Conservation (phyloP, 2,888 invertebrate species). For the Rhodophaea formosa region DNA sequence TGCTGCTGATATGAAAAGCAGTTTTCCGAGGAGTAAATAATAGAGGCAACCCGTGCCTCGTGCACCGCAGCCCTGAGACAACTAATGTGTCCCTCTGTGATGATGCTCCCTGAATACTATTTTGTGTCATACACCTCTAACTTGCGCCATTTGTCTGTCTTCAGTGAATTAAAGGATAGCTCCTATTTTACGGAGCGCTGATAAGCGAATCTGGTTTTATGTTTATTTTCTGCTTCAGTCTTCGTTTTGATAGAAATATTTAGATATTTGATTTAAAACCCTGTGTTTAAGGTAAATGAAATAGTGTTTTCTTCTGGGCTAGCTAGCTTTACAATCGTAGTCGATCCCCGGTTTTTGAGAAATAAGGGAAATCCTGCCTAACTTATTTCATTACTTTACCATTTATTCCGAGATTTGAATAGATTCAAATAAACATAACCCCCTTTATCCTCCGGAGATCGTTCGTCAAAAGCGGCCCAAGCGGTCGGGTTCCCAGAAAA, state of each 20-base stretch:
- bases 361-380: neutral
- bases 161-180: slow-evolving; percentile 19
- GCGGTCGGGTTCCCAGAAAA: slow-evolving; percentile 17
- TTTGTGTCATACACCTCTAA: slow-evolving; percentile 23
- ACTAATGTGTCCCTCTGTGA: slow-evolving; percentile 40
- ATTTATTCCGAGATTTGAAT: slow-evolving; percentile 7
- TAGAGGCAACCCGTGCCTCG: slow-evolving; percentile 51
- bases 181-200: neutral
- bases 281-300: no score
- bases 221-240: no score
- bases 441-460: neutral
- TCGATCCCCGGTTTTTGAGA: neutral
- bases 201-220: neutral
- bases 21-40: slow-evolving; percentile 69
- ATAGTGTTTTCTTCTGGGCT: no score
- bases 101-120: slow-evolving; percentile 22
- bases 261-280: no score
- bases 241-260: no score
- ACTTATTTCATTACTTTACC: slow-evolving; percentile 9
- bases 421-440: neutral
- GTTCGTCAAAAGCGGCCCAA: neutral
- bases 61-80: slow-evolving; percentile 38
- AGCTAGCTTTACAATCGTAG: neutral
- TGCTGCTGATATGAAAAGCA: slow-evolving; percentile 76
- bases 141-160: slow-evolving; percentile 20